Percentiles rank a stretch among this genome's conserved stretches.
phyloP scores from a whole-genome alignment of 1,140 invertebrate species.

The Hestina assimilis region DNA sequence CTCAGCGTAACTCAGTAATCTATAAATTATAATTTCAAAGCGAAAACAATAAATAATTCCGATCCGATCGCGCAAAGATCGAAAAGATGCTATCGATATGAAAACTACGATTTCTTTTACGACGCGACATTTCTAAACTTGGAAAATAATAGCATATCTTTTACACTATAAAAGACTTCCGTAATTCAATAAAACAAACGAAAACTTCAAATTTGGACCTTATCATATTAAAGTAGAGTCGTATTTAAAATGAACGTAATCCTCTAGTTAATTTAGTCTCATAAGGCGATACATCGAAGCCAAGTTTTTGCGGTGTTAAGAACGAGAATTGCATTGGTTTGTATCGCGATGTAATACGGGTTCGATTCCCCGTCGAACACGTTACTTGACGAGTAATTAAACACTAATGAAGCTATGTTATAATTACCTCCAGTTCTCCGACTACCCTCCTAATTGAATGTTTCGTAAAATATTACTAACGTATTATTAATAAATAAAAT shows the following conservation, averaged over 20 bases:
- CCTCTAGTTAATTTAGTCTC: not conserved
- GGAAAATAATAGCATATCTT: slow-evolving; percentile 10
- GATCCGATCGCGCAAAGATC: not conserved
- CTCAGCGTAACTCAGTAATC: too few species aligned
- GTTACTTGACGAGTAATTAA: slow-evolving; percentile 16
- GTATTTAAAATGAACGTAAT: not conserved
- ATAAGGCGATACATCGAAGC: slow-evolving; percentile 6
- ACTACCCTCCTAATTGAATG: slow-evolving; percentile 9
- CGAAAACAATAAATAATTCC: not conserved
- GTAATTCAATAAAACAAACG: slow-evolving; percentile 7
- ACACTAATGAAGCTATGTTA: slow-evolving; percentile 6
- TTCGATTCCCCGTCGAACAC: slow-evolving; percentile 5
- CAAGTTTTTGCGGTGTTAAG: slow-evolving; percentile 15
- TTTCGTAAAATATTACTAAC: slow-evolving; percentile 5
- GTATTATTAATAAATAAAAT: not conserved
- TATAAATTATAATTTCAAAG: slow-evolving; percentile 1
- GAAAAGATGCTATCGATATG: slow-evolving; percentile 2
- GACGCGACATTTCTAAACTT: slow-evolving; percentile 11
- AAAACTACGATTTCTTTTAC: slow-evolving; percentile 17
- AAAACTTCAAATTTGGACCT: not conserved
- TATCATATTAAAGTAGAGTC: not conserved
- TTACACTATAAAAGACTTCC: slow-evolving; percentile 17
- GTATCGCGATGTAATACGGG: slow-evolving; percentile 10
- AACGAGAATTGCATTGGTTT: slow-evolving; percentile 6
- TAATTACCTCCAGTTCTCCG: slow-evolving; percentile 7